Conservation (phyloP, 2,888 invertebrate genomes). For the Epistrophe eligans region DNA sequence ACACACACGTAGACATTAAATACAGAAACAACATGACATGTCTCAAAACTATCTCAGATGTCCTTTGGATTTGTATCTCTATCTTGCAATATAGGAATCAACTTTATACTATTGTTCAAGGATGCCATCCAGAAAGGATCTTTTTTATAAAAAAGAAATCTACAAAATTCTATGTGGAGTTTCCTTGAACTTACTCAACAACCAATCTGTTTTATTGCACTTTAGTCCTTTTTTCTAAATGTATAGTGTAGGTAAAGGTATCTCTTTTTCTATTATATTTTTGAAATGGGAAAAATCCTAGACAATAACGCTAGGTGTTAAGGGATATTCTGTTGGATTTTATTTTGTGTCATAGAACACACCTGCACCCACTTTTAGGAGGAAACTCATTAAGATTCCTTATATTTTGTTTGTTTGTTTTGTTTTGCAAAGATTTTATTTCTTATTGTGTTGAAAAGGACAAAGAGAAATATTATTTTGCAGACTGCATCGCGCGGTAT, state of each 20-base stretch:
- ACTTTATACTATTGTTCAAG: slow-evolving; percentile 47
- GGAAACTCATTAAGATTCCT: slow-evolving; percentile 41
- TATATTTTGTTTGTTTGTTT: background rate
- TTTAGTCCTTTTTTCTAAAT: slow-evolving; percentile 34
- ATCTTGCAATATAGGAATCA: slow-evolving; percentile 45
- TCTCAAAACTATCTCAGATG: slow-evolving; percentile 67
- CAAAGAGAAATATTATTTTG: slow-evolving; percentile 26
- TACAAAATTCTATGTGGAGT: slow-evolving; percentile 15
- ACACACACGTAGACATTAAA: background rate
- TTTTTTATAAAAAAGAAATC: slow-evolving; percentile 8
- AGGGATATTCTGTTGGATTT: slow-evolving; percentile 35
- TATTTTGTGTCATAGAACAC: slow-evolving; percentile 15
- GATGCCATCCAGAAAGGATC: slow-evolving; percentile 8
- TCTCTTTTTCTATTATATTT: background rate
- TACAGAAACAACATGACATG: slow-evolving; percentile 50
- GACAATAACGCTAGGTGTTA: slow-evolving; percentile 53
- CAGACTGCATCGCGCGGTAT: slow-evolving; percentile 31
- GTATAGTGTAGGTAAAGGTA: too few relatives aligned
- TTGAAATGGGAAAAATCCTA: slow-evolving; percentile 32
- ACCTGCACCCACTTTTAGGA: slow-evolving; percentile 46
- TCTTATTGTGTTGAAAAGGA: slow-evolving; percentile 35
- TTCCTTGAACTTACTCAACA: slow-evolving; percentile 63
- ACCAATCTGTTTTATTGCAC: slow-evolving; percentile 37
- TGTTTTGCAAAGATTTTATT: slow-evolving; percentile 23
- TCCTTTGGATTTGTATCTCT: slow-evolving; percentile 67